These are phyloP conservation scores for Melanotaenia parkinsoni DNA, from an alignment of 2,797 vertebrate genomes.

Conservation along the genomic window DNA sequence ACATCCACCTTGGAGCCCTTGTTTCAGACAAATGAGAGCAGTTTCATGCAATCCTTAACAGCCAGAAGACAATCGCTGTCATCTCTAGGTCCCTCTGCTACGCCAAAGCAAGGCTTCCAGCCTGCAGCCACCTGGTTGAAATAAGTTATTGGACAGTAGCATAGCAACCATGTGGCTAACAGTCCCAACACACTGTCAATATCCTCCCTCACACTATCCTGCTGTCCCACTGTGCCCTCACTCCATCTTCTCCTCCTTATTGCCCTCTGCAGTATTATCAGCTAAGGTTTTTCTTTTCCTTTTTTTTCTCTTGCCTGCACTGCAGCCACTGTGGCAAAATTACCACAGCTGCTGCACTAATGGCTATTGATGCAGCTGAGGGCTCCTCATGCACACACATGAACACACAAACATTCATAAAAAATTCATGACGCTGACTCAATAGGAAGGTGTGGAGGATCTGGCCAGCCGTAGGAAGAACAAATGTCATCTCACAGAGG, in stretches of 20 bases:
- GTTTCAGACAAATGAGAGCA: background rate
- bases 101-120: constrained; percentile 22
- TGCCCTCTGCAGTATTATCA: constrained; percentile 77
- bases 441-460: constrained; percentile 72
- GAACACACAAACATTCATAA: constrained; percentile 75
- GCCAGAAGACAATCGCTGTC: constrained; percentile 20
- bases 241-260: constrained; percentile 61
- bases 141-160: constrained; percentile 45
- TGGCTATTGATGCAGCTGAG: constrained; percentile 80
- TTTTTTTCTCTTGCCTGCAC: constrained; percentile 47
- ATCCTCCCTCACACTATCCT: constrained; percentile 47
- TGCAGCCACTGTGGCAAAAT: constrained; percentile 80
- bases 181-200: constrained; percentile 42
- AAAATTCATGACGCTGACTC: constrained; percentile 79
- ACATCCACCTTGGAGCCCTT: background rate
- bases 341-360: constrained; percentile 81
- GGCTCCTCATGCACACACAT: constrained; percentile 44
- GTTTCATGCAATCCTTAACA: constrained; percentile 1
- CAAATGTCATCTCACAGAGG: constrained; percentile 71
- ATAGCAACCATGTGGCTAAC: constrained; percentile 45
- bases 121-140: constrained; percentile 35
- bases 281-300: constrained; percentile 62
- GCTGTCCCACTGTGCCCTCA: constrained; percentile 47
- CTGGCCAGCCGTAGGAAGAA: constrained; percentile 65
- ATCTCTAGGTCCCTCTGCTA: constrained; percentile 14